A percentile compares a stretch with the other conserved stretches of the same genome.
Conservation (phyloP, 2,113 vertebrate species). For the Hemiscyllium ocellatum region DNA sequence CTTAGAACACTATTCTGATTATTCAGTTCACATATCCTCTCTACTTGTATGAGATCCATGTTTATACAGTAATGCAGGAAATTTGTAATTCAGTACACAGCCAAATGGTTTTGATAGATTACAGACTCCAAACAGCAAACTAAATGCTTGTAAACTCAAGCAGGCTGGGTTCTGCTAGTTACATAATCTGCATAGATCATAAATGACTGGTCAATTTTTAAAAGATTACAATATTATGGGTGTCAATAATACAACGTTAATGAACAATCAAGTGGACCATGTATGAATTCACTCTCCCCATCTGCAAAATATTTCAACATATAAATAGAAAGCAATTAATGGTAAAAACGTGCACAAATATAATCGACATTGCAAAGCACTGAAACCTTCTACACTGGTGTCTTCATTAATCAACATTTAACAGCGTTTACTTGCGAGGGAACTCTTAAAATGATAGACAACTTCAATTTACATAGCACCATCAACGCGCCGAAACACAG, state of each 20-base stretch:
- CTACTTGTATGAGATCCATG: no score
- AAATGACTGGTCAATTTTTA: background rate
- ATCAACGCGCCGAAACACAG: background rate
- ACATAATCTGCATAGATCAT: background rate
- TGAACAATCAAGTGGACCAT: background rate
- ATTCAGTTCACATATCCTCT: background rate
- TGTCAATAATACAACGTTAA: background rate
- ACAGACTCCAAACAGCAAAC: background rate
- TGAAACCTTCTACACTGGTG: background rate
- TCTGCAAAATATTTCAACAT: background rate
- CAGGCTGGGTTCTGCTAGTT: background rate
- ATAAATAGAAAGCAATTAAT: background rate
- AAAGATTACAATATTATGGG: background rate
- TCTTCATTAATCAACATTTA: background rate
- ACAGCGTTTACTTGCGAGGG: background rate
- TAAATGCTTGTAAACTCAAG: background rate
- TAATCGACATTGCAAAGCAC: background rate
- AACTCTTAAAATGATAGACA: background rate
- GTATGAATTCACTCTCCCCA: background rate
- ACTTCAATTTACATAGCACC: background rate
- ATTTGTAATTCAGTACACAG: background rate
- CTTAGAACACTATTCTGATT: no score
- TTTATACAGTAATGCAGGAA: no score
- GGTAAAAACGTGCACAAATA: background rate
- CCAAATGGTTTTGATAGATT: background rate